phyloP scores from a whole-genome alignment of 2,113 vertebrate genomes.

The Thamnophis sirtalis region DNA sequence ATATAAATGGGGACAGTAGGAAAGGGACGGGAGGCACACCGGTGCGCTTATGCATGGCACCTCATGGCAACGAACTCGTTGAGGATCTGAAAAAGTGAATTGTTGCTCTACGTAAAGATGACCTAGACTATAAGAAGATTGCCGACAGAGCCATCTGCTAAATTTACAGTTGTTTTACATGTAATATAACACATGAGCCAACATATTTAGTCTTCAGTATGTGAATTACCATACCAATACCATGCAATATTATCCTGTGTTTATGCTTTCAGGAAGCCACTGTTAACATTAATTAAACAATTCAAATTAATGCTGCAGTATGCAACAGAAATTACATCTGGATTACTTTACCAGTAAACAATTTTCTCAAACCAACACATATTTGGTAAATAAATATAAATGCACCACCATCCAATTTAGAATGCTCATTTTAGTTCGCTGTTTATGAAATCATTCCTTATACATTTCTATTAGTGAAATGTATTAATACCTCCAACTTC shows the following conservation, averaged over 20 bases:
- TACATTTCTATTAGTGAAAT: neutral
- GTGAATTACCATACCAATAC: neutral
- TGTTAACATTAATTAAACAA: neutral
- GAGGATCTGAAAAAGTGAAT: too few species aligned
- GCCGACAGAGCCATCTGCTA: neutral
- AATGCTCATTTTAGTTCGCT: slow-evolving; percentile 3
- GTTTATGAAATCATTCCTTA: slow-evolving; percentile 14
- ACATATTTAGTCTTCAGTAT: neutral
- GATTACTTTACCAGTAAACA: slow-evolving; percentile 1
- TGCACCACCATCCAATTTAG: neutral
- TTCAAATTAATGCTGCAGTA: neutral
- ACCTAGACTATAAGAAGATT: too few species aligned
- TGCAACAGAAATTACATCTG: slow-evolving; percentile 2
- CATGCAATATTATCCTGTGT: neutral
- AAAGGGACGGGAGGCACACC: too few species aligned
- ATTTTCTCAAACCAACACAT: neutral
- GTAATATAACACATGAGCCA: neutral
- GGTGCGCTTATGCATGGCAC: too few species aligned
- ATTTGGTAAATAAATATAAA: slow-evolving; percentile 13
- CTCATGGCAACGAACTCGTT: too few species aligned
- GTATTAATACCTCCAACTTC: slow-evolving; percentile 8
- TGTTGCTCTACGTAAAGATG: too few species aligned
- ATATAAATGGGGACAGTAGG: too few species aligned
- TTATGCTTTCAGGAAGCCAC: neutral
- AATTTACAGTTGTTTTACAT: neutral